Evolutionary conservation across 2,797 vertebrate genomes (phyloP).

Genomic region (Vespertilio murinus): DNA sequence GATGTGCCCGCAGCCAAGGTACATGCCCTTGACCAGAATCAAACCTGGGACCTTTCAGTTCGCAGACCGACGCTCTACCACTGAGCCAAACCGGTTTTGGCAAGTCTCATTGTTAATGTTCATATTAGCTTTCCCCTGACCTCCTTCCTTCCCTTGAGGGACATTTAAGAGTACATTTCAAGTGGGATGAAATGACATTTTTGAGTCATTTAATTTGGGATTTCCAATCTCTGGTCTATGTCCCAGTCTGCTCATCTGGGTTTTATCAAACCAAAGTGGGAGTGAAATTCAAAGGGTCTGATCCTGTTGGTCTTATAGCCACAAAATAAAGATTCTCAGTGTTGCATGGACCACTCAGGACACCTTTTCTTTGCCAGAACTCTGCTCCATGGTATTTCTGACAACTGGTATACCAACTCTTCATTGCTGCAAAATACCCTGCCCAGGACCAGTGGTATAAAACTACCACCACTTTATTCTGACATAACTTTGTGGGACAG

Average conservation of each 20-base stretch:
- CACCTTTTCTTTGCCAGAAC: background rate
- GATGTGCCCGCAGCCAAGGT: too few relatives aligned
- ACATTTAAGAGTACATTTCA: background rate
- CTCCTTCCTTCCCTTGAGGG: background rate
- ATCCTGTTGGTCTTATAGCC: background rate
- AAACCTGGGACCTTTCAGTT: too few relatives aligned
- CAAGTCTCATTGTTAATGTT: background rate
- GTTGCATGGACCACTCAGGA: background rate
- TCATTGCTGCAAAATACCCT: background rate
- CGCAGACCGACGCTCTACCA: too few relatives aligned
- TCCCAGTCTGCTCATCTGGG: background rate
- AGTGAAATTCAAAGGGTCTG: background rate
- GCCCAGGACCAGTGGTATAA: background rate
- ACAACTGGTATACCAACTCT: background rate
- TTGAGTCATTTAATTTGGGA: background rate
- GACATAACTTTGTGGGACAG: background rate
- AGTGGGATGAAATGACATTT: background rate
- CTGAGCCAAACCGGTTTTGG: too few relatives aligned
- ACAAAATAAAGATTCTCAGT: accelerated
- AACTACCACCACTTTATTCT: background rate
- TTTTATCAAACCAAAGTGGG: background rate
- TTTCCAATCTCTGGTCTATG: background rate
- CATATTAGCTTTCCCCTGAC: background rate
- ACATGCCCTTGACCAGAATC: too few relatives aligned
- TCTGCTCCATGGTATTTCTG: background rate